Evolutionary conservation across 2,888 invertebrate species (phyloP), one percentile per base, ranked within the genome.

Genomic region (Netelia fuscicornis): DNA sequence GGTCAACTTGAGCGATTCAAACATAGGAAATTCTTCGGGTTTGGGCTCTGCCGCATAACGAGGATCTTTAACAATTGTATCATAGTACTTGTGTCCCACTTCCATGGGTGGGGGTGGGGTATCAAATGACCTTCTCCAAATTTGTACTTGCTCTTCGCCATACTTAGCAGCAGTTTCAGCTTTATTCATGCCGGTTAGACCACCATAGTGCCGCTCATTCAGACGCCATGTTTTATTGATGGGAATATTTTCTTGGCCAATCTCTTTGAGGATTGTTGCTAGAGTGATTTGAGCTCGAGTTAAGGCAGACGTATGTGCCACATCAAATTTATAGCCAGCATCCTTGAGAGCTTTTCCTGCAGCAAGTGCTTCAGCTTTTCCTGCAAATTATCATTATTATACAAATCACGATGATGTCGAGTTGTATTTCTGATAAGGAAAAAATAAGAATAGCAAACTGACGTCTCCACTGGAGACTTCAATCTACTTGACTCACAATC

Each of bases 171-270:
- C 97, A 23, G 98, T 97, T 94, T 98, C 97, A 0, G 97, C 96
- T 93, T 98, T 98, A 91, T 98, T 97, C 84, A 97, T 95, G 1
- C 98, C 98, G 11, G 98, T 98, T 6, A 98, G 95, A 58, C 97
- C 97, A 72, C 98, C 98, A 90, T 98, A 98, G 91, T 98, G 98
- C 83, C 98, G 96, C 93, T 98, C 98, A 90, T 98, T 98, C 42
- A 98, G 94, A 13, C 98, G 95, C 98, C 98, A 98, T 10, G 97
- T 96, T 91, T 96, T 96, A 5, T 95, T 92, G 8, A 97, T 94
- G 0, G 97, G 96, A 86, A 98, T 93, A 87, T 95, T 95, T n/a
- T 95, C 92, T 90, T 97, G 96, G 1, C 95, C 95, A 60, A 96
- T 95, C 90, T 96, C 96, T 81, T 96, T 94, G 8, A 98, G 93